phyloP scores from a whole-genome alignment of 2,113 vertebrate genomes.

The Chrysochloris asiatica region DNA sequence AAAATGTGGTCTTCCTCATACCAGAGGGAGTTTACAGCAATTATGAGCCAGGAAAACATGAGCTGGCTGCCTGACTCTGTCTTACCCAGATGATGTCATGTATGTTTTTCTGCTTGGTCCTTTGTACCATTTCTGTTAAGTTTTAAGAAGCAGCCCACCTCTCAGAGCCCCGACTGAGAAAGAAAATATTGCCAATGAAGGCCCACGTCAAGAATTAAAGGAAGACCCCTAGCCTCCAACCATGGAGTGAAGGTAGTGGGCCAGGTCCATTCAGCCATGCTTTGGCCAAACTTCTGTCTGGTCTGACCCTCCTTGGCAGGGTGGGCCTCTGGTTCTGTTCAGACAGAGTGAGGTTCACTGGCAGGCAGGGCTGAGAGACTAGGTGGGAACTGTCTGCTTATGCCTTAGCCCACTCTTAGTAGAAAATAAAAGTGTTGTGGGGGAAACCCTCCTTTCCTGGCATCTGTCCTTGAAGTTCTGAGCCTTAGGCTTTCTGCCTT shows the following conservation, averaged over 20 bases:
- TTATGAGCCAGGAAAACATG: rapidly evolving
- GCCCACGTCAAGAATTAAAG: background rate
- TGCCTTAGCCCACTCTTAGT: too few relatives aligned
- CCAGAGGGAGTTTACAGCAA: background rate
- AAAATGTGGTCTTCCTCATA: background rate
- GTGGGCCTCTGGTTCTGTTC: background rate
- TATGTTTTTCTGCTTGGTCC: background rate
- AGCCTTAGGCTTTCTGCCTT: too few relatives aligned
- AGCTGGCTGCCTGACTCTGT: background rate
- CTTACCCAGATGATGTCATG: background rate
- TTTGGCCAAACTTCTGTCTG: background rate
- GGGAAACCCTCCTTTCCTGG: too few relatives aligned
- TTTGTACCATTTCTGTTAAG: background rate
- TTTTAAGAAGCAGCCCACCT: background rate
- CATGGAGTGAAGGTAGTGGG: background rate
- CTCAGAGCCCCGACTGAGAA: background rate
- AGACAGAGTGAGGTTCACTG: background rate
- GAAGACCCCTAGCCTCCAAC: background rate
- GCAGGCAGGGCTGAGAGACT: background rate
- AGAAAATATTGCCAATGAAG: background rate
- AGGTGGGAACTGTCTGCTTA: background rate
- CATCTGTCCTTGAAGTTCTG: too few relatives aligned
- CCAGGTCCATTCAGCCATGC: background rate
- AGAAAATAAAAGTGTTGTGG: too few relatives aligned
- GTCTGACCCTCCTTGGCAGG: background rate